Conservation (phyloP, 2,888 invertebrate genomes). For the Unio pictorum region DNA sequence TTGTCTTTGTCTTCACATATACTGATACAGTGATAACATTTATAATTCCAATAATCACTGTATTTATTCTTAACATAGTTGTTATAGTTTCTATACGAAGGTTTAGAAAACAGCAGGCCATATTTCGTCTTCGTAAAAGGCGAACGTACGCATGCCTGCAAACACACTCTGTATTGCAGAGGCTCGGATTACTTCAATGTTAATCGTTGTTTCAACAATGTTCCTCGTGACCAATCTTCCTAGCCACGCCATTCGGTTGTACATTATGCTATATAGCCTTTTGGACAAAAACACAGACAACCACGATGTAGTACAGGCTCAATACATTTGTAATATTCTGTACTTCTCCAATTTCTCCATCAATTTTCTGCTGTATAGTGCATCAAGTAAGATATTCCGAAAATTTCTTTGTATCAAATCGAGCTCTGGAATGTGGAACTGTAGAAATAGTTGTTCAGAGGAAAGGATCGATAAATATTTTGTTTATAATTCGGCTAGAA, state of each 20-base stretch:
- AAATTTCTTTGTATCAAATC: slow-evolving; percentile 7
- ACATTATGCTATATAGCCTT: slow-evolving; percentile 41
- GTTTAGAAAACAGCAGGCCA: slow-evolving; percentile 26
- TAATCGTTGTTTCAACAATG: slow-evolving; percentile 60
- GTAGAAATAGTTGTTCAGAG: too few species aligned
- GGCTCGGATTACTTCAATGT: slow-evolving; percentile 53
- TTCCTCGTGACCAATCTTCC: slow-evolving; percentile 52
- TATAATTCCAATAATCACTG: slow-evolving; percentile 47
- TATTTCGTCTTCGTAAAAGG: slow-evolving; percentile 18
- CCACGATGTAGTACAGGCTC: slow-evolving; percentile 29
- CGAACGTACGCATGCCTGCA: slow-evolving; percentile 15
- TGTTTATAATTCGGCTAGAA: too few species aligned
- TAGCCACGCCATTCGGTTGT: slow-evolving; percentile 57
- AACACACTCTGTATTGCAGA: slow-evolving; percentile 45
- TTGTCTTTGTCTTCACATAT: slow-evolving; percentile 47
- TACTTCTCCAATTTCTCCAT: slow-evolving; percentile 48
- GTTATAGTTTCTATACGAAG: slow-evolving; percentile 38
- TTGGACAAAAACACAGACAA: slow-evolving; percentile 17
- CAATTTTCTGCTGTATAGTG: slow-evolving; percentile 27
- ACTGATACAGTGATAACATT: slow-evolving; percentile 53
- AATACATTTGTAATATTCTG: slow-evolving; percentile 50
- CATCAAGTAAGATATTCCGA: slow-evolving; percentile 53
- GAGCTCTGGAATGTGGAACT: too few species aligned
- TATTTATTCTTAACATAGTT: slow-evolving; percentile 48
- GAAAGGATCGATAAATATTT: too few species aligned